These are phyloP conservation scores for Labeo rohita DNA, from an alignment of 2,113 vertebrate genomes.

Conservation along the genomic window DNA sequence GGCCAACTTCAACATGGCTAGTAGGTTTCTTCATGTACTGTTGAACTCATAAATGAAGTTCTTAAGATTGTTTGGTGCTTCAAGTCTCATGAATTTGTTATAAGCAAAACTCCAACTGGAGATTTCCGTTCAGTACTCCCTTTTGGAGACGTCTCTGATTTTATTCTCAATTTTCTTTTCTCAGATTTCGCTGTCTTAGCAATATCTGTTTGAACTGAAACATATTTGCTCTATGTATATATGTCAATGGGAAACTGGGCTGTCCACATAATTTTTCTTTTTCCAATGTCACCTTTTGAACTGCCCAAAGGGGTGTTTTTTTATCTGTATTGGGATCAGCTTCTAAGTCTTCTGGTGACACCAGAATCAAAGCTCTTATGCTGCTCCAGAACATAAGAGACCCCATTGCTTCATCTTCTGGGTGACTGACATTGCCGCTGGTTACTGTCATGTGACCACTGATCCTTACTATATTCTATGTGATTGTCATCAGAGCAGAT, in stretches of 20 bases:
- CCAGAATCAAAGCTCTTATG: conserved; percentile 2
- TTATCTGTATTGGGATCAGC: not conserved
- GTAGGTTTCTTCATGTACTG: not conserved
- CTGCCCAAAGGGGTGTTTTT: not conserved
- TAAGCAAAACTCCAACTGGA: not conserved
- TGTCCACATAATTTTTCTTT: no score
- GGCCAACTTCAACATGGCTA: not conserved
- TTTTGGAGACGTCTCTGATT: not conserved
- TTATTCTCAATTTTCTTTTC: not conserved
- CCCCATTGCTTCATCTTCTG: conserved; percentile 65
- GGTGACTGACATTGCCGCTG: conserved; percentile 92
- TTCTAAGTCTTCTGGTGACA: not conserved
- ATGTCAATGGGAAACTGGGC: not conserved
- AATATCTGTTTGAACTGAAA: not conserved
- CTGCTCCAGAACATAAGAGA: not conserved
- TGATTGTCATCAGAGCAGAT: conserved; percentile 85
- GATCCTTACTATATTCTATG: conserved; percentile 69
- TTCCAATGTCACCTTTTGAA: not conserved
- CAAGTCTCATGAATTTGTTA: conserved; percentile 8
- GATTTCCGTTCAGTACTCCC: not conserved
- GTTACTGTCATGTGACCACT: conserved; percentile 86
- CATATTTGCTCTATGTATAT: not conserved
- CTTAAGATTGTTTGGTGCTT: not conserved
- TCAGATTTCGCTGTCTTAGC: not conserved
- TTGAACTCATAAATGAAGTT: not conserved